Evolutionary conservation across 2,888 invertebrate species (phyloP), one percentile per base, ranked within the genome.

Genomic region (Dynastes hyllus): DNA sequence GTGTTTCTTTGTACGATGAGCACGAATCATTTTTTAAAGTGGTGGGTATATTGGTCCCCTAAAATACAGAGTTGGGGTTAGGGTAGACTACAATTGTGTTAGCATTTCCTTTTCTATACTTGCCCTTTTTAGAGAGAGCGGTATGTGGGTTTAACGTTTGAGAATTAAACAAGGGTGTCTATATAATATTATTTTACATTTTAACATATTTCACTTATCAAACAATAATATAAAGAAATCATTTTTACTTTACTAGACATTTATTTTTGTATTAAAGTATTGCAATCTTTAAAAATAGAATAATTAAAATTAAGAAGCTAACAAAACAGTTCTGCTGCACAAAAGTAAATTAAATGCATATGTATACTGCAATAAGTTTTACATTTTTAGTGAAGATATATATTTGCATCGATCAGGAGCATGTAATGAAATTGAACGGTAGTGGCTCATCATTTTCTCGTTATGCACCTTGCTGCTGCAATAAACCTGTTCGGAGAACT

Each of bases 11-110:
- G 8, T 58, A 22, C 22, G 22, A 16, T 22, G n/a, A 16, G 16
- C 16, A 58, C 22, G 55, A 16, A 58, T 58, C 32, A 69, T 69
- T 51, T 66, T 69, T 69, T 69, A 51, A 69, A 69, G 71, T 55
- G 71, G 40, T 58, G 16, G 32, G 16, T 71, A 37, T 71, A 37
- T 71, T n/a, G 0, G 58, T n/a, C 55, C 71, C 71, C 71, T 71
- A 32, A 37, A 58, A 71, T 58, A 71, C 16, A 55, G 51, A 71
- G 50, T 27, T 71, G 71, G 71, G 71, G 71, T 71, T 71, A 58
- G 71, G 71, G 71, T 53, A 58, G 55, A 71, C 37, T 37, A 71
- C 71, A 71, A 71, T 71, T 71, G 71, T 58, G 40, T 71, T 71
- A 58, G 55, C 71, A 27, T 71, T 55, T 55, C 50, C 55, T 58